These are phyloP conservation scores for Anolis sagrei DNA, from an alignment of 2,113 vertebrate genomes.

Conservation along the genomic window DNA sequence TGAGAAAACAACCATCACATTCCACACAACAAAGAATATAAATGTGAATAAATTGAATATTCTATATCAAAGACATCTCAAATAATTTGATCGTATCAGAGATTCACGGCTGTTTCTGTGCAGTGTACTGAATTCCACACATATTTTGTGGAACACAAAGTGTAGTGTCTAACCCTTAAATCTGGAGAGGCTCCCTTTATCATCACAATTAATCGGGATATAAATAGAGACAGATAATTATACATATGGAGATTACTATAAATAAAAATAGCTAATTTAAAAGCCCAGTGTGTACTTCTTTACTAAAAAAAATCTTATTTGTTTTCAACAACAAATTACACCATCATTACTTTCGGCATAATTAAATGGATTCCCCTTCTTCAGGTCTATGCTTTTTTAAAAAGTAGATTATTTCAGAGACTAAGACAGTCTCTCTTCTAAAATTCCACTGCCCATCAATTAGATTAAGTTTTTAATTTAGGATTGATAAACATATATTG, in stretches of 20 bases:
- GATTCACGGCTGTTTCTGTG: neutral
- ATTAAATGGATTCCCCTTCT: neutral
- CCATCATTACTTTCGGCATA: neutral
- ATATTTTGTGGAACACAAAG: no score
- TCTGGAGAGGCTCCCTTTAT: no score
- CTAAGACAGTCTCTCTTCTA: neutral
- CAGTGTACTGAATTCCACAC: neutral
- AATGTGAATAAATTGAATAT: neutral
- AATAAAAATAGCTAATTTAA: neutral
- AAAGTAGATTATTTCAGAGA: neutral
- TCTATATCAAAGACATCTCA: neutral
- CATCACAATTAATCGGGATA: neutral
- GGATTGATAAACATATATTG: neutral
- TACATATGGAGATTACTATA: neutral
- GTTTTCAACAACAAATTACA: neutral
- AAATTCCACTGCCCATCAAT: neutral
- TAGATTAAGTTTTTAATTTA: neutral
- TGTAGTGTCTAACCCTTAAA: no score
- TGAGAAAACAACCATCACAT: neutral
- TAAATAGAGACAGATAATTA: neutral
- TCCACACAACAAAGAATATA: neutral
- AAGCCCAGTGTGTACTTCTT: neutral
- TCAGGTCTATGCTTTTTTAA: neutral
- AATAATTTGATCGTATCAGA: conserved; percentile 2
- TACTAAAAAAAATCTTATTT: neutral